Percentiles rank a stretch among this genome's conserved stretches.
These are phyloP conservation scores for Lophotis ruficrista DNA, from an alignment of 2,113 vertebrate genomes.

Conservation along the genomic window DNA sequence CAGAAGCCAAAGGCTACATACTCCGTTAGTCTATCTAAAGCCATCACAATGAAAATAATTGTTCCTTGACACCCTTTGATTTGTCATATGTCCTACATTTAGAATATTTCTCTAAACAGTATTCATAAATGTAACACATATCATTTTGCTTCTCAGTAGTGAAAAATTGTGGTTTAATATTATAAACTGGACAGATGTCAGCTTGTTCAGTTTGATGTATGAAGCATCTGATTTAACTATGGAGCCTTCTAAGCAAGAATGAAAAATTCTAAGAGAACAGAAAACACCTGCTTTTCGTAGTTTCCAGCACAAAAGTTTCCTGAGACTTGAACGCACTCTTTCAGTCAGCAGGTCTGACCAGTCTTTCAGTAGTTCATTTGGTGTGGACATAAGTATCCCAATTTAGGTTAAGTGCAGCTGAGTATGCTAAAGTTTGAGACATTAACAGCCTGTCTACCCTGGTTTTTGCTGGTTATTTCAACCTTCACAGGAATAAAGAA, in stretches of 20 bases:
- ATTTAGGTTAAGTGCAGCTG: background rate
- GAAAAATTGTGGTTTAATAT: background rate
- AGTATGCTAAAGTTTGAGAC: background rate
- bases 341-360: background rate
- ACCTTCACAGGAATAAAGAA: background rate
- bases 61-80: background rate
- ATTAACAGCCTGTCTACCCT: background rate
- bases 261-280: background rate
- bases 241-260: background rate
- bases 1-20: background rate
- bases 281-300: background rate
- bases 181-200: background rate
- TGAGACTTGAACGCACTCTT: background rate
- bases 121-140: rapidly evolving
- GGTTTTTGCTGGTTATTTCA: background rate
- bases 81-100: background rate
- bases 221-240: background rate
- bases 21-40: background rate
- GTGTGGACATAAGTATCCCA: background rate
- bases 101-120: background rate
- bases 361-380: background rate
- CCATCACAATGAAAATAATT: background rate
- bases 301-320: background rate
- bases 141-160: background rate
- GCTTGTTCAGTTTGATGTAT: background rate